A percentile compares a stretch with the other conserved stretches of the same genome.
Conservation (phyloP, 2,888 invertebrate species). For the Griposia aprilina region DNA sequence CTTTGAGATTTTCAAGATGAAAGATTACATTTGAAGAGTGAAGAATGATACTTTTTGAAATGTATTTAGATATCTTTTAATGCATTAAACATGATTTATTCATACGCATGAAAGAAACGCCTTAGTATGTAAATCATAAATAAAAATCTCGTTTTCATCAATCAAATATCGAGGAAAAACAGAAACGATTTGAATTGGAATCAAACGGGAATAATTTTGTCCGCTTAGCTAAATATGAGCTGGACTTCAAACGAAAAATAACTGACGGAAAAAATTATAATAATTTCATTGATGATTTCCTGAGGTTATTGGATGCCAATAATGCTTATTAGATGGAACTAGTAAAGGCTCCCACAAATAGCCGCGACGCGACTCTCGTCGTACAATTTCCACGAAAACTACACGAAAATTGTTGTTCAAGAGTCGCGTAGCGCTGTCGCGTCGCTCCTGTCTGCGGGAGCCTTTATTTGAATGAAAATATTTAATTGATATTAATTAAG, state of each 20-base stretch:
- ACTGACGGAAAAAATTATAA: neutral
- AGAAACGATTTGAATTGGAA: slow-evolving; percentile 33
- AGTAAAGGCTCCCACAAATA: no score
- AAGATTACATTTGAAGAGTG: neutral
- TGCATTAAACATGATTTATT: slow-evolving; percentile 35
- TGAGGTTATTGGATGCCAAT: neutral
- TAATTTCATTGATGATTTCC: slow-evolving; percentile 13
- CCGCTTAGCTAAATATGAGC: slow-evolving; percentile 1
- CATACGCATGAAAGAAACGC: slow-evolving; percentile 16
- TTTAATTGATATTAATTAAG: neutral
- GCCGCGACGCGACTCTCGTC: no score
- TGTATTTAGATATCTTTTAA: neutral
- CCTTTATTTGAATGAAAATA: neutral
- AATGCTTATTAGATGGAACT: neutral
- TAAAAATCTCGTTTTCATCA: slow-evolving; percentile 42
- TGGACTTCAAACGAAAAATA: slow-evolving; percentile 44
- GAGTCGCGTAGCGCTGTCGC: no score
- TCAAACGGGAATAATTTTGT: slow-evolving; percentile 38
- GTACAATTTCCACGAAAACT: no score
- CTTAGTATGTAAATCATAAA: slow-evolving; percentile 35
- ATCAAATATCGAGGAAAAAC: slow-evolving; percentile 51
- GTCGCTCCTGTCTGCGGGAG: no score
- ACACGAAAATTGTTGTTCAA: no score
- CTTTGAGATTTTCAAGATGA: neutral
- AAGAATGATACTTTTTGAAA: slow-evolving; percentile 22